Evolutionary conservation across 1,140 invertebrate genomes (phyloP).

Genomic region (Drosophila watanabei): DNA sequence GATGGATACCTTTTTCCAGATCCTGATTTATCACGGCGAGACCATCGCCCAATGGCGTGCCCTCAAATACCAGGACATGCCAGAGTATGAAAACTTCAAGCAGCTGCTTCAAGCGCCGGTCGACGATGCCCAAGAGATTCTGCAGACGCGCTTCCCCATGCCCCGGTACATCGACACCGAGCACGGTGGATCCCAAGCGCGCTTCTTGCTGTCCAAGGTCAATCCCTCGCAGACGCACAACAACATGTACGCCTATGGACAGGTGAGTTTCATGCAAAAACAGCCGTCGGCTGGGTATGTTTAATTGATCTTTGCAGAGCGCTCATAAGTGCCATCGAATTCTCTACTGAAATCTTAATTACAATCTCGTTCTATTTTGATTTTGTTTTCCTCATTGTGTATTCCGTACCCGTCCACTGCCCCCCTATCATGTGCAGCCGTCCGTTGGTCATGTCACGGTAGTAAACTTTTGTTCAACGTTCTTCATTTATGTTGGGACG

Average conservation of each 20-base stretch:
- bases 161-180: constrained; percentile 99
- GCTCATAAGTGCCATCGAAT: constrained; percentile 13
- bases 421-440: constrained; percentile 66
- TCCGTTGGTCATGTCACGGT: constrained; percentile 82
- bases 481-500: background rate
- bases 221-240: constrained; percentile 99
- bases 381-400: constrained; percentile 71
- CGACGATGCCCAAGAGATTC: constrained; percentile 98
- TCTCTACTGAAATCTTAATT: constrained; percentile 14
- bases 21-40: constrained; percentile 99
- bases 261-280: constrained; percentile 88
- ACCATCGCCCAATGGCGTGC: constrained; percentile 99
- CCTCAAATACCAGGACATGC: constrained; percentile 97
- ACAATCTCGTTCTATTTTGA: constrained; percentile 55
- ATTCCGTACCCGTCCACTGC: constrained; percentile 33
- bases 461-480: constrained; percentile 65
- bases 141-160: constrained; percentile 98
- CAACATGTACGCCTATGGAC: constrained; percentile 97
- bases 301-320: constrained; percentile 28
- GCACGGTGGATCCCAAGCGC: constrained; percentile 98
- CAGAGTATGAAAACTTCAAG: constrained; percentile 99
- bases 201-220: constrained; percentile 99
- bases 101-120: constrained; percentile 98
- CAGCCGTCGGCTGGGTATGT: background rate
- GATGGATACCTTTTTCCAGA: constrained; percentile 99